Conservation (phyloP, 1,140 invertebrate genomes). For the Argopecten irradians region DNA sequence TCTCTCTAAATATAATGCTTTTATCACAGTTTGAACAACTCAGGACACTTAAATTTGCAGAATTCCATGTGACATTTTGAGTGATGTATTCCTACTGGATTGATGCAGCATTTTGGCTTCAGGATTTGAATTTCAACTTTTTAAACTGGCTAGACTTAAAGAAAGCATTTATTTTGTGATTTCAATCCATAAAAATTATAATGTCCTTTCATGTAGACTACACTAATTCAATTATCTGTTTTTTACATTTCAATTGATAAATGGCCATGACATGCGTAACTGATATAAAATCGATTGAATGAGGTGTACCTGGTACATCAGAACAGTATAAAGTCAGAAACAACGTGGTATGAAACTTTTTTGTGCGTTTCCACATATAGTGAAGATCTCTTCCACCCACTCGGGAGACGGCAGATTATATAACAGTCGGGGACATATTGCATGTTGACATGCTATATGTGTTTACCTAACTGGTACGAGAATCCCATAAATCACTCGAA, state of each 20-base stretch:
- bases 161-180: not conserved
- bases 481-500: not conserved
- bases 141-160: not conserved
- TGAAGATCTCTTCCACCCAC: not conserved
- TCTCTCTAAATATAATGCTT: too few species aligned
- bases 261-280: not conserved
- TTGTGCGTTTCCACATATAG: not conserved
- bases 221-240: not conserved
- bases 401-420: not conserved
- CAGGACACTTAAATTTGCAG: too few species aligned
- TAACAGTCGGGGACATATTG: not conserved
- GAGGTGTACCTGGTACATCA: not conserved
- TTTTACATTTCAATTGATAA: not conserved
- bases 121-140: not conserved
- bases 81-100: too few species aligned
- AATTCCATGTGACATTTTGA: too few species aligned
- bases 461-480: not conserved
- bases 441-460: not conserved
- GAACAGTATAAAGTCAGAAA: not conserved
- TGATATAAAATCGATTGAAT: not conserved
- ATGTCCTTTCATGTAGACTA: not conserved
- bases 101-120: too few species aligned
- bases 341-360: not conserved
- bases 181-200: not conserved
- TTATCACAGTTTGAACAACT: too few species aligned